Evolutionary conservation across 1,140 invertebrate species (phyloP).

Genomic region (Cheumatopsyche charites): DNA sequence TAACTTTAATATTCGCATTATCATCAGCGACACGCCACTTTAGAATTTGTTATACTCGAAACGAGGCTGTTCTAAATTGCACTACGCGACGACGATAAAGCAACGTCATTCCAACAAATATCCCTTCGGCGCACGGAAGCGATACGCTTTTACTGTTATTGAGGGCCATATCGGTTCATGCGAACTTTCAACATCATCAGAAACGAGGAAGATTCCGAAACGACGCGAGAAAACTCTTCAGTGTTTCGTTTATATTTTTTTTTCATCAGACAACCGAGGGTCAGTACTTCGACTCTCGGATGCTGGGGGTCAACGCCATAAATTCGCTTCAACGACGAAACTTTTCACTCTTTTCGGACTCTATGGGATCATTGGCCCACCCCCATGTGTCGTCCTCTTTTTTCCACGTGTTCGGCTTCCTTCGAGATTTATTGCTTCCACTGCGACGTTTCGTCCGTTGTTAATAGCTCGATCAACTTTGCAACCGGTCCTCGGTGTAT

Average conservation of each 20-base stretch:
- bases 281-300: not conserved
- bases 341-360: slow-evolving; percentile 1
- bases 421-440: not conserved
- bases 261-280: too few species aligned
- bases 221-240: too few species aligned
- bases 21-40: too few species aligned
- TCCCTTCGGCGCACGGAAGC: not conserved
- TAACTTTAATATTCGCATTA: too few species aligned
- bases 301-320: not conserved
- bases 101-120: too few species aligned
- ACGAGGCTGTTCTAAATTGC: too few species aligned
- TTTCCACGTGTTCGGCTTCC: slow-evolving; percentile 6
- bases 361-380: not conserved
- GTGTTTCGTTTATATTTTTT: too few species aligned
- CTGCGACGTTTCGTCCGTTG: slow-evolving; percentile 4
- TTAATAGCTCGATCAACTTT: slow-evolving; percentile 12
- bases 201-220: too few species aligned
- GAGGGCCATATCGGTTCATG: not conserved
- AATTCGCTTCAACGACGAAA: slow-evolving; percentile 7
- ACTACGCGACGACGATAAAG: too few species aligned
- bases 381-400: not conserved
- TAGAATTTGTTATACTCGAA: too few species aligned
- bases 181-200: too few species aligned
- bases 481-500: not conserved
- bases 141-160: slow-evolving; percentile 3